Evolutionary conservation across 2,888 invertebrate genomes (phyloP).

Genomic region (Agrotis clavis): DNA sequence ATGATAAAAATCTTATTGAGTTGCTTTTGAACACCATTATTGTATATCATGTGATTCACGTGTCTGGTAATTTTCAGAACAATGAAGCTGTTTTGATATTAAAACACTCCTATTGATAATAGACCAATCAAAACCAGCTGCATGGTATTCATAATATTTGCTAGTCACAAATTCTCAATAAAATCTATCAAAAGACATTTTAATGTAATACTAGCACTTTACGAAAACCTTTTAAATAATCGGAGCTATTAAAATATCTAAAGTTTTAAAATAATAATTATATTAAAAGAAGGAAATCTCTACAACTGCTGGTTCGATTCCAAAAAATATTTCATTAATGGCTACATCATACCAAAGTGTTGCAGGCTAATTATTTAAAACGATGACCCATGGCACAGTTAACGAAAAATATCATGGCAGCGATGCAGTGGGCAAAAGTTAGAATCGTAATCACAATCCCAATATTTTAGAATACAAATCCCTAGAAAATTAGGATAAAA

Average conservation of each 20-base stretch:
- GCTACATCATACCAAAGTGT: no score
- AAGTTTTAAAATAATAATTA: no score
- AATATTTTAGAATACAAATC: neutral
- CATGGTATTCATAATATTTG: conserved; percentile 33
- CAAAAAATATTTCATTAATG: no score
- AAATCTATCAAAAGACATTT: neutral
- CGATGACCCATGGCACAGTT: no score
- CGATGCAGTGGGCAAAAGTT: no score
- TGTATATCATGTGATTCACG: neutral
- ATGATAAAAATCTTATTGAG: no score
- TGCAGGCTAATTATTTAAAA: no score
- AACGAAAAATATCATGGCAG: no score
- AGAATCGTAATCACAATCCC: neutral
- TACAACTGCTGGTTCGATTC: no score
- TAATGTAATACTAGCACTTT: neutral
- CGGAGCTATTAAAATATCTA: neutral
- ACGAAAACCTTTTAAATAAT: neutral
- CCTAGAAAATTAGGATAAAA: neutral
- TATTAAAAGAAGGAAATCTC: no score
- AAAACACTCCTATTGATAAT: conserved; percentile 22
- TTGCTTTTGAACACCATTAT: neutral
- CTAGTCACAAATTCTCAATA: neutral
- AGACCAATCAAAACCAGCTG: neutral
- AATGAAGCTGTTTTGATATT: conserved; percentile 9
- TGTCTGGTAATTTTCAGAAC: conserved; percentile 8